A percentile compares a stretch with the other conserved stretches of the same genome.
Conservation (phyloP, 2,888 invertebrate genomes). For the Caenorhabditis plicata region DNA sequence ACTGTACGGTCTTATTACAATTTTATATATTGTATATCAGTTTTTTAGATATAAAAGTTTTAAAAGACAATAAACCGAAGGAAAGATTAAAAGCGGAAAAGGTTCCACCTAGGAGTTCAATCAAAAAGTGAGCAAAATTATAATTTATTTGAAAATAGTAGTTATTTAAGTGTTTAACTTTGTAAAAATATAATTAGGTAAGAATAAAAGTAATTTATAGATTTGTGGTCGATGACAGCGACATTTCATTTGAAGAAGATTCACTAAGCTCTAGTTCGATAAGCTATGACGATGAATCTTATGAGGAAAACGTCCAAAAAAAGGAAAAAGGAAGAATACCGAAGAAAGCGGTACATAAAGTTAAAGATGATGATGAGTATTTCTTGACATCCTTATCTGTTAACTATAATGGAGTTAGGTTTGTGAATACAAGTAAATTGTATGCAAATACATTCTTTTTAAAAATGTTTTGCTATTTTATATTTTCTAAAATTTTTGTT, state of each 20-base stretch:
- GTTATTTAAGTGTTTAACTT: slow-evolving; percentile 14
- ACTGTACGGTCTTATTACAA: background rate
- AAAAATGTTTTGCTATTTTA: too few species aligned
- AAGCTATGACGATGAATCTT: slow-evolving; percentile 5
- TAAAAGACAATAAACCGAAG: background rate
- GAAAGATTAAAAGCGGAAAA: background rate
- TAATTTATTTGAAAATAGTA: slow-evolving; percentile 3
- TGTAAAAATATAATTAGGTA: slow-evolving; percentile 7
- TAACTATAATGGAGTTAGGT: slow-evolving; percentile 21
- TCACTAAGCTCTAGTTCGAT: slow-evolving; percentile 4
- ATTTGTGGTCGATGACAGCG: background rate
- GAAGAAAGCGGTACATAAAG: too few species aligned
- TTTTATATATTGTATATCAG: background rate
- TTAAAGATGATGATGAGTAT: slow-evolving; percentile 26
- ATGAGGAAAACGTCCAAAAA: slow-evolving; percentile 1
- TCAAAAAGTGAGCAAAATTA: slow-evolving; percentile 4
- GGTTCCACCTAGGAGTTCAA: background rate
- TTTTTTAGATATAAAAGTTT: slow-evolving; percentile 2
- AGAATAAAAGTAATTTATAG: background rate
- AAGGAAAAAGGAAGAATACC: slow-evolving; percentile 1
- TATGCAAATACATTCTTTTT: too few species aligned
- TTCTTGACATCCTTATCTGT: slow-evolving; percentile 34
- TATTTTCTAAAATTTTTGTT: too few species aligned
- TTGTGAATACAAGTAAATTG: too few species aligned
- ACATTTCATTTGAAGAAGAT: slow-evolving; percentile 3